Evolutionary conservation across 2,888 invertebrate species (phyloP).

Genomic region (Drosophila cyrtoloma): DNA sequence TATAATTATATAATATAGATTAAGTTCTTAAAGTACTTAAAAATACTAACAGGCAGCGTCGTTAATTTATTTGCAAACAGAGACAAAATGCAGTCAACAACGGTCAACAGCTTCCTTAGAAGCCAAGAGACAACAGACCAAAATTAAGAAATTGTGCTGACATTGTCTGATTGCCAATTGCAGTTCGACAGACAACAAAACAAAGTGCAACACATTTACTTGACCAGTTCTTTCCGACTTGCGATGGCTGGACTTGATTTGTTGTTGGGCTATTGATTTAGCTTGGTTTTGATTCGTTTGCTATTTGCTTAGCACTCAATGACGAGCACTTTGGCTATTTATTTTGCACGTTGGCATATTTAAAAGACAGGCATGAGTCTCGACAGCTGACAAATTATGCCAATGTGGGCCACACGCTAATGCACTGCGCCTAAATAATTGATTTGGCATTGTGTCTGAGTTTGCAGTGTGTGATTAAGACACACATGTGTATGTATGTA

Average conservation of each 20-base stretch:
- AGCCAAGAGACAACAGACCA: slow-evolving; percentile 37
- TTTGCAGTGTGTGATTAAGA: slow-evolving; percentile 63
- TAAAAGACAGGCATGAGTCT: slow-evolving; percentile 61
- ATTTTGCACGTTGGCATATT: slow-evolving; percentile 69
- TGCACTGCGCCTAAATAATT: slow-evolving; percentile 74
- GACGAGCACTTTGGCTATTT: slow-evolving; percentile 63
- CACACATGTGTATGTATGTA: slow-evolving; percentile 17
- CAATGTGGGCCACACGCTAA: slow-evolving; percentile 63
- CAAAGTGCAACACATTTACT: slow-evolving; percentile 57
- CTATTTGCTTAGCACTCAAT: slow-evolving; percentile 57
- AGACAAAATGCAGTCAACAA: background rate
- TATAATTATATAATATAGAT: background rate
- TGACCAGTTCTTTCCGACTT: slow-evolving; percentile 34
- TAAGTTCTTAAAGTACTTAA: background rate
- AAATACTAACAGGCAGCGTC: background rate
- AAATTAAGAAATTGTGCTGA: slow-evolving; percentile 54
- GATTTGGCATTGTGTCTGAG: slow-evolving; percentile 55
- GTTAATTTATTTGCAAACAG: slow-evolving; percentile 14
- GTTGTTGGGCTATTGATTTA: slow-evolving; percentile 27
- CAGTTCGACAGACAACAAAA: slow-evolving; percentile 50
- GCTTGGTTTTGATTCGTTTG: slow-evolving; percentile 42
- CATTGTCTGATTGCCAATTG: slow-evolving; percentile 63
- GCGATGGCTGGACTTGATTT: slow-evolving; percentile 20
- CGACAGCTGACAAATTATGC: slow-evolving; percentile 72
- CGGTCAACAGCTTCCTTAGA: slow-evolving; percentile 15